These are phyloP conservation scores for Parotocinclus haroldoi DNA, from an alignment of 2,797 vertebrate species.

Conservation along the genomic window DNA sequence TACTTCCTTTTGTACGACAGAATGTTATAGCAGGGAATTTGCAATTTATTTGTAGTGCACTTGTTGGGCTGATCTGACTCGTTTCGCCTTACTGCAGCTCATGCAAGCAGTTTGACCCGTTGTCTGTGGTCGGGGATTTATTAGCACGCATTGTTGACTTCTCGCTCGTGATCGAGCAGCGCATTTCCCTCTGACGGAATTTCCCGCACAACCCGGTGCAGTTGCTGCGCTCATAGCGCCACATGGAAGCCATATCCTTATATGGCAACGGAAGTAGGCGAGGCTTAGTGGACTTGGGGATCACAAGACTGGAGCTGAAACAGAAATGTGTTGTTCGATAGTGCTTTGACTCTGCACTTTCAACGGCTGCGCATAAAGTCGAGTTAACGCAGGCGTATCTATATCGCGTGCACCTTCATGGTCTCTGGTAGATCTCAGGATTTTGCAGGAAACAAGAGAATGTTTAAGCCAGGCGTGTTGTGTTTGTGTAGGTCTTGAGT, in stretches of 20 bases:
- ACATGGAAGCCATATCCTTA: slow-evolving; percentile 66
- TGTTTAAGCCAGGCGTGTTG: slow-evolving; percentile 34
- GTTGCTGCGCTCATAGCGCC: slow-evolving; percentile 68
- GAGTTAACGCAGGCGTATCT: slow-evolving; percentile 54
- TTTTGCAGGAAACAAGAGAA: slow-evolving; percentile 45
- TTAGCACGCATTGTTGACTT: no score
- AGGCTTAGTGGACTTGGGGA: slow-evolving; percentile 55
- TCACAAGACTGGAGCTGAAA: slow-evolving; percentile 69
- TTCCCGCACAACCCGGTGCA: slow-evolving; percentile 70
- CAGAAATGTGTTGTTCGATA: slow-evolving; percentile 53
- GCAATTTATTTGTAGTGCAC: no score
- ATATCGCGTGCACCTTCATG: slow-evolving; percentile 61
- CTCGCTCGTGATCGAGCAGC: neutral
- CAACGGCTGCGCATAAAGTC: neutral
- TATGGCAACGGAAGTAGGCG: slow-evolving; percentile 77
- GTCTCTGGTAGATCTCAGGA: slow-evolving; percentile 28
- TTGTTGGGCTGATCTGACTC: no score
- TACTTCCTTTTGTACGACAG: no score
- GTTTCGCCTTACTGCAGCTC: no score
- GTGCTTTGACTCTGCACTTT: slow-evolving; percentile 27
- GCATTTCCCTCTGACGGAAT: slow-evolving; percentile 68
- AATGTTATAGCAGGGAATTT: no score
- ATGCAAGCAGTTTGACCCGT: neutral
- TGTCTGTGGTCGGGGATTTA: neutral
- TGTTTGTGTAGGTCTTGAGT: slow-evolving; percentile 49